phyloP scores from a whole-genome alignment of 2,113 vertebrate species.

The Hystrix cristata region DNA sequence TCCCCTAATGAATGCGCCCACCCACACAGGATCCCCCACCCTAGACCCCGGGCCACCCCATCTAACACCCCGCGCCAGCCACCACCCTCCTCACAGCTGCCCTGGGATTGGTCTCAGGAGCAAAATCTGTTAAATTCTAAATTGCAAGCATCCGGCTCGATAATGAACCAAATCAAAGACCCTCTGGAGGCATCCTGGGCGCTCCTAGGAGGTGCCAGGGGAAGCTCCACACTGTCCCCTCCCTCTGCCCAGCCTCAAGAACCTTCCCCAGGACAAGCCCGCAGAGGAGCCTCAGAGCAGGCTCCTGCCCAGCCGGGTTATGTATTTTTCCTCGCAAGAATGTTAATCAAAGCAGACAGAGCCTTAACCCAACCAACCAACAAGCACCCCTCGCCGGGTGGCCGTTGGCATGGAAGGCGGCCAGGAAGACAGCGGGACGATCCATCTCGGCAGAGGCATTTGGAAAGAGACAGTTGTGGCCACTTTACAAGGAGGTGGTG shows the following conservation, averaged over 20 bases:
- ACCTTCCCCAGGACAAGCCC: neutral
- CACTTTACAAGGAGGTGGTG: slow-evolving; percentile 67
- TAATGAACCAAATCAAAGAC: slow-evolving; percentile 82
- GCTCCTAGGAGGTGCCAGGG: slow-evolving; percentile 38
- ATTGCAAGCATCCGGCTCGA: slow-evolving; percentile 62
- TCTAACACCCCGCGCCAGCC: neutral
- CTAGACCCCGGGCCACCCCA: neutral
- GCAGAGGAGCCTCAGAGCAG: neutral
- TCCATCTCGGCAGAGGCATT: slow-evolving; percentile 34
- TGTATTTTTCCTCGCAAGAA: slow-evolving; percentile 78
- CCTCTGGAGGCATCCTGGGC: slow-evolving; percentile 67
- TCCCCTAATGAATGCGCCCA: slow-evolving; percentile 90
- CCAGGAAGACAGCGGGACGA: slow-evolving; percentile 65
- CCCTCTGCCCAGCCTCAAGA: neutral
- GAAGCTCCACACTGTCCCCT: neutral
- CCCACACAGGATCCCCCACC: slow-evolving; percentile 84
- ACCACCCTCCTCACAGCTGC: slow-evolving; percentile 59
- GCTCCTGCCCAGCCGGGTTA: neutral
- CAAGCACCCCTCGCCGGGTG: slow-evolving; percentile 47
- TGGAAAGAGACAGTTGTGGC: slow-evolving; percentile 33
- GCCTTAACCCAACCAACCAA: slow-evolving; percentile 53
- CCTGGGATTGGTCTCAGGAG: slow-evolving; percentile 83
- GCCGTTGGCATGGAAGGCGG: neutral
- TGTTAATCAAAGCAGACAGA: slow-evolving; percentile 78
- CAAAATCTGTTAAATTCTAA: slow-evolving; percentile 82